phyloP scores from a whole-genome alignment of 2,888 invertebrate genomes.

The Drosophila planitibia region DNA sequence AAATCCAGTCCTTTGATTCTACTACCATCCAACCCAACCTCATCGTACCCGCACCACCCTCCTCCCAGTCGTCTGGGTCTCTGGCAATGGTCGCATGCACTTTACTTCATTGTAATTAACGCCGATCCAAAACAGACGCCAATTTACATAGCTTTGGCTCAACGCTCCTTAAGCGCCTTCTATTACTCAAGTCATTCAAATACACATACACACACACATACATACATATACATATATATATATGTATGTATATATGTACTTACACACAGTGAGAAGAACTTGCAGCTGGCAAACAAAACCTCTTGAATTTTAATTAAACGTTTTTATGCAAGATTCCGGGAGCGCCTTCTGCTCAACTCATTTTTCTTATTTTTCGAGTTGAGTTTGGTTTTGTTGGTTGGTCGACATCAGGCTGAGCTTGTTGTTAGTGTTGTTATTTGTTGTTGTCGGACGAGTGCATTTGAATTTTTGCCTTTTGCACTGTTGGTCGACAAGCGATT shows the following conservation, averaged over 20 bases:
- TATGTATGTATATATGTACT: not conserved
- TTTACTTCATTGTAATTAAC: conserved; percentile 79
- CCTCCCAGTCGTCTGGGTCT: conserved; percentile 29
- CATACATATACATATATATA: not conserved
- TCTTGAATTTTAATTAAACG: conserved; percentile 81
- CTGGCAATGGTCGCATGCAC: conserved; percentile 64
- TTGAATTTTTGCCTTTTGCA: conserved; percentile 74
- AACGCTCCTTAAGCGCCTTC: conserved; percentile 42
- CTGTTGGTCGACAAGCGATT: conserved; percentile 67
- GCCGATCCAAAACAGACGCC: conserved; percentile 79
- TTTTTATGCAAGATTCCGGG: conserved; percentile 74
- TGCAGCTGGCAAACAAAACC: conserved; percentile 77
- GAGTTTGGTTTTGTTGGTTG: conserved; percentile 51
- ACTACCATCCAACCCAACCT: not conserved
- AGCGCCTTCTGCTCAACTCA: conserved; percentile 39
- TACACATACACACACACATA: conserved; percentile 24
- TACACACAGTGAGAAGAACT: conserved; percentile 40
- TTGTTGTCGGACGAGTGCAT: conserved; percentile 57
- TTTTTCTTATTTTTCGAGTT: conserved; percentile 57
- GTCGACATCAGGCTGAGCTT: conserved; percentile 44
- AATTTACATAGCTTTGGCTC: conserved; percentile 67
- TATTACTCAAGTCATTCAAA: conserved; percentile 56
- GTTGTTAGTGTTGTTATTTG: conserved; percentile 25
- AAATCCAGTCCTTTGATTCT: conserved; percentile 14
- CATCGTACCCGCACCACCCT: too few species aligned